A percentile compares a stretch with the other conserved stretches of the same genome.
Evolutionary conservation across 1,140 invertebrate species (phyloP).

Genomic region (Drosophila seguyi): DNA sequence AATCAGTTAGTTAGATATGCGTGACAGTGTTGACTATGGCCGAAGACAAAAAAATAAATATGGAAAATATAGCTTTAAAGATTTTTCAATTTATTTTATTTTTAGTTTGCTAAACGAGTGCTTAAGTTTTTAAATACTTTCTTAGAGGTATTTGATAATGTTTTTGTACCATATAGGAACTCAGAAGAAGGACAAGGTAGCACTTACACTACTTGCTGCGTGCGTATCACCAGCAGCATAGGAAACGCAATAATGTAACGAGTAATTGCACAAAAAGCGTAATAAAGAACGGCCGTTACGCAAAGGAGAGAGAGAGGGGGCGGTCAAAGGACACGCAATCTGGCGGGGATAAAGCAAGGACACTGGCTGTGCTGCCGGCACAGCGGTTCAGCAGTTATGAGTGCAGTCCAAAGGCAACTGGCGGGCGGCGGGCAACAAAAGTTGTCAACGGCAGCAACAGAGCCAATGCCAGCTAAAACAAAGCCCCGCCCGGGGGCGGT

Average conservation of each 20-base stretch:
- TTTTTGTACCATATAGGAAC: neutral
- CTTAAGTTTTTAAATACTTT: neutral
- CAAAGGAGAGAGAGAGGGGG: constrained; percentile 47
- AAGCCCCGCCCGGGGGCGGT: constrained; percentile 45
- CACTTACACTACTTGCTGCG: neutral
- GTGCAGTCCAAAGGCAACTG: constrained; percentile 25
- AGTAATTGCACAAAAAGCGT: constrained; percentile 81
- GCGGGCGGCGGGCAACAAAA: constrained; percentile 56
- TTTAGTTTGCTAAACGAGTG: neutral
- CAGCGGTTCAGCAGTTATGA: constrained; percentile 57
- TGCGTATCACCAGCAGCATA: constrained; percentile 69
- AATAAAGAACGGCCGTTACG: constrained; percentile 75
- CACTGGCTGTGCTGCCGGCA: constrained; percentile 10
- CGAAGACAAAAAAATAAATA: neutral
- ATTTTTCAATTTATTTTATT: neutral
- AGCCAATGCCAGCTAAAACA: constrained; percentile 70
- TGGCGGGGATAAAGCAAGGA: constrained; percentile 69
- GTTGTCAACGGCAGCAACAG: constrained; percentile 76
- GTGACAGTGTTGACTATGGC: neutral
- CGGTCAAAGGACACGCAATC: constrained; percentile 65
- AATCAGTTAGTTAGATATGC: constrained; percentile 65
- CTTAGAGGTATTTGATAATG: no score
- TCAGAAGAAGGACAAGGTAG: neutral
- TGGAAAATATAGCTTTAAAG: no score
- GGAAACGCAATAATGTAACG: constrained; percentile 83